Base-by-base conservation (phyloP, 2,113 vertebrate species). In the Halichoerus grypus region DNA sequence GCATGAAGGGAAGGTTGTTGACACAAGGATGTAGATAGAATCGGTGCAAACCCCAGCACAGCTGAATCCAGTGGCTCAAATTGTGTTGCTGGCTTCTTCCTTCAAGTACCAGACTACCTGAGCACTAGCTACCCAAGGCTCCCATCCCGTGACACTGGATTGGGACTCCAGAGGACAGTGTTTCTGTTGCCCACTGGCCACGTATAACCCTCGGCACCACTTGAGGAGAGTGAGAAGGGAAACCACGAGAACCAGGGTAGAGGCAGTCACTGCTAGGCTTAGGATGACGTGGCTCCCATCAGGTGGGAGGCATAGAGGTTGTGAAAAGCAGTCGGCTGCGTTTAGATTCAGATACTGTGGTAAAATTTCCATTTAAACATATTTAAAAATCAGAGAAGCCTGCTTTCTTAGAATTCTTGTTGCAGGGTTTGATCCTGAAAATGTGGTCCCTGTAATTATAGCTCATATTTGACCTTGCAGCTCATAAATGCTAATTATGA, bases 181-280 rank as follows among this genome's bases (percentile, higher is more conserved):
- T 59, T 49, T 76, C 26, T 31, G 31, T 16, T 11, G 15, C n/a
- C 22, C 61, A 13, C 1, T 4, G 36, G 39, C 8, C 65, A 28
- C 22, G 1, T 10, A 1, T 13, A 88, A 19, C 10, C 14, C 10
- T 13, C 5, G 26, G 28, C 61, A 21, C 18, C 67, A 59, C 7
- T 46, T 7, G 0, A 9, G 7, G 55, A 16, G 18, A 33, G 31
- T 10, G 21, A 72, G 36, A 24, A 14, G 7, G 42, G 7, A n/a
- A 14, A 63, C 2, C 6, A 18, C 7, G 13, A 28, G 22, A 22
- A 51, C 6, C 21, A 12, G 46, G 18, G 69, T 83, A 94, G 26
- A 2, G 16, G 21, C 12, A 11, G 2, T 0, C 3, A 2, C 1
- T 1, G 2, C 53, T 42, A 71, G 10, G 15, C 16, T 4, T 2